These are phyloP conservation scores for Creontiades dilutus DNA, from an alignment of 2,888 invertebrate species.

Conservation along the genomic window DNA sequence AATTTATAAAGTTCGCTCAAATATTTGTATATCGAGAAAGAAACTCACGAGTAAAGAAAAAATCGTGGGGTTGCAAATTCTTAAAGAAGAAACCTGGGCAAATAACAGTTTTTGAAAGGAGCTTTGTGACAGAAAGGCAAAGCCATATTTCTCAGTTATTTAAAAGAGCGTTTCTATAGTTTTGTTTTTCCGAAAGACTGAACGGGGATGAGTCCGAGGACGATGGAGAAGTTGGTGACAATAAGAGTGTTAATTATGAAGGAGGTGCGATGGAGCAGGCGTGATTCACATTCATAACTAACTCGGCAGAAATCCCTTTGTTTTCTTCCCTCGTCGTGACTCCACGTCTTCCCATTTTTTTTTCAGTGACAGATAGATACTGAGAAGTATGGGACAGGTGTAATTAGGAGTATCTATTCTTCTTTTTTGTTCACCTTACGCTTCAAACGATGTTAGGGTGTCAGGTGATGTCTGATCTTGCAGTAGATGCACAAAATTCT, in stretches of 20 bases:
- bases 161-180: not conserved
- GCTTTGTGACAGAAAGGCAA: too few species aligned
- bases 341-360: not conserved
- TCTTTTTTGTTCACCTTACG: too few species aligned
- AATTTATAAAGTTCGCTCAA: too few species aligned
- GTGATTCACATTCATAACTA: constrained; percentile 51
- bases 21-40: too few species aligned
- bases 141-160: too few species aligned
- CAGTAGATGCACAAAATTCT: too few species aligned
- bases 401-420: not conserved
- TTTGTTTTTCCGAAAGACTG: not conserved
- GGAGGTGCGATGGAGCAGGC: constrained; percentile 22
- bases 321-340: not conserved
- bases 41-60: too few species aligned
- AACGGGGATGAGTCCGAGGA: not conserved
- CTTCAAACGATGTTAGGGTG: too few species aligned
- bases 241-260: constrained; percentile 20
- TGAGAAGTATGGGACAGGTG: not conserved
- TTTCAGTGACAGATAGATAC: not conserved
- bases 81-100: too few species aligned
- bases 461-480: too few species aligned
- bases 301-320: not conserved
- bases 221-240: not conserved
- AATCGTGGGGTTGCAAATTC: too few species aligned
- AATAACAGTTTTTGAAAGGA: too few species aligned